These are phyloP conservation scores for Oligia fasciuncula DNA, from an alignment of 2,888 invertebrate genomes.

Conservation along the genomic window DNA sequence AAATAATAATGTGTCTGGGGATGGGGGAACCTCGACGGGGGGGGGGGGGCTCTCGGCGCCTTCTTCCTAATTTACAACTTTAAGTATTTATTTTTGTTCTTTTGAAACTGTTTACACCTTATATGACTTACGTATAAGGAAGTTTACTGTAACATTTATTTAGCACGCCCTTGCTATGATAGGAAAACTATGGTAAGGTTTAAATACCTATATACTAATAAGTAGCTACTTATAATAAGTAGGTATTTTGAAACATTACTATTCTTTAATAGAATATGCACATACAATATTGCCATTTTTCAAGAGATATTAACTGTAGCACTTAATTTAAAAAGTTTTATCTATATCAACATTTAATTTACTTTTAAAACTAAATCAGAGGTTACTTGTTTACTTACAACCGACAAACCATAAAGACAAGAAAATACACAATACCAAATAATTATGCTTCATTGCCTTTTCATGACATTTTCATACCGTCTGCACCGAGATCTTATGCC, in stretches of 20 bases:
- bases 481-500: not conserved
- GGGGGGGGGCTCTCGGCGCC: slow-evolving; percentile 62
- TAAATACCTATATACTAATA: not conserved
- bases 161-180: slow-evolving; percentile 9
- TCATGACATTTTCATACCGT: not conserved
- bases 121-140: slow-evolving; percentile 45
- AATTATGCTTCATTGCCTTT: not conserved
- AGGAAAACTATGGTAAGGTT: not conserved
- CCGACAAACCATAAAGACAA: not conserved
- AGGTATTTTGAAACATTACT: not conserved
- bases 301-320: not conserved
- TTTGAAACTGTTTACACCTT: slow-evolving; percentile 61
- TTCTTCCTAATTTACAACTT: slow-evolving; percentile 67
- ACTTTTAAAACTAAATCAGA: not conserved
- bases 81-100: slow-evolving; percentile 68
- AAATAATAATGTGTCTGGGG: slow-evolving; percentile 76
- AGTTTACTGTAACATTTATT: slow-evolving; percentile 51
- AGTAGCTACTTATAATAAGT: slow-evolving; percentile 6
- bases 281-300: not conserved
- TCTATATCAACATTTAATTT: not conserved
- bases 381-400: not conserved
- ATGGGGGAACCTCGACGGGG: slow-evolving; percentile 60
- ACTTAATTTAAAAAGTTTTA: not conserved
- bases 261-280: not conserved
- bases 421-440: not conserved